Percentiles rank a stretch among this genome's conserved stretches.
Evolutionary conservation across 2,113 vertebrate species (phyloP).

Genomic region (Larimichthys crocea): DNA sequence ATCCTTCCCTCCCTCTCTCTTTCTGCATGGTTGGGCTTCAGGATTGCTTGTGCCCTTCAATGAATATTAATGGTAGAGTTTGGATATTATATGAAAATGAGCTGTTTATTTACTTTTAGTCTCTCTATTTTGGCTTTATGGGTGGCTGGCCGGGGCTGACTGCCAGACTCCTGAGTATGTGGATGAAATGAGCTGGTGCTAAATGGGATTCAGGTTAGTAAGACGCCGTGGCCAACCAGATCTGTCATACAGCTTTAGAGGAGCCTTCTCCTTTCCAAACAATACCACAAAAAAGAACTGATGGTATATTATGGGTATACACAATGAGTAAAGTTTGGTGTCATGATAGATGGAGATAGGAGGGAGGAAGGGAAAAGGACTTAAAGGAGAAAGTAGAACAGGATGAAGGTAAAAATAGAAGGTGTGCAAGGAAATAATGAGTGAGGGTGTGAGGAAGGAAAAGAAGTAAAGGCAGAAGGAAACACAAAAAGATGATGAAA

Average conservation of each 20-base stretch:
- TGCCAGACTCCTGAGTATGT: constrained; percentile 39
- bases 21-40: constrained; percentile 73
- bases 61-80: constrained; percentile 82
- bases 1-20: constrained; percentile 37
- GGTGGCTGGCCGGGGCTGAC: constrained; percentile 9
- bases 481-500: too few species aligned
- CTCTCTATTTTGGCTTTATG: constrained; percentile 42
- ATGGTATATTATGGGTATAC: too few species aligned
- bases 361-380: too few species aligned
- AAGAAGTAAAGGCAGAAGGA: too few species aligned
- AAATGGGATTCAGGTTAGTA: constrained; percentile 63
- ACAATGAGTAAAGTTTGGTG: too few species aligned
- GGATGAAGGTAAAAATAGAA: too few species aligned
- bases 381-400: too few species aligned
- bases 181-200: constrained; percentile 49
- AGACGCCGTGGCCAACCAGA: constrained; percentile 60
- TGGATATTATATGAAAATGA: constrained; percentile 79
- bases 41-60: constrained; percentile 67
- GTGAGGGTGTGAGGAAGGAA: too few species aligned
- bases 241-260: constrained; percentile 49
- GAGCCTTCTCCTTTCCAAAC: constrained; percentile 24
- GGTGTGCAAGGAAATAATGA: too few species aligned
- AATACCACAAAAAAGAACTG: background rate
- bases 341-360: too few species aligned
- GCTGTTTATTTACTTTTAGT: constrained; percentile 76